Base-by-base conservation (phyloP, 2,797 vertebrate species). In the Cuniculus paca region DNA sequence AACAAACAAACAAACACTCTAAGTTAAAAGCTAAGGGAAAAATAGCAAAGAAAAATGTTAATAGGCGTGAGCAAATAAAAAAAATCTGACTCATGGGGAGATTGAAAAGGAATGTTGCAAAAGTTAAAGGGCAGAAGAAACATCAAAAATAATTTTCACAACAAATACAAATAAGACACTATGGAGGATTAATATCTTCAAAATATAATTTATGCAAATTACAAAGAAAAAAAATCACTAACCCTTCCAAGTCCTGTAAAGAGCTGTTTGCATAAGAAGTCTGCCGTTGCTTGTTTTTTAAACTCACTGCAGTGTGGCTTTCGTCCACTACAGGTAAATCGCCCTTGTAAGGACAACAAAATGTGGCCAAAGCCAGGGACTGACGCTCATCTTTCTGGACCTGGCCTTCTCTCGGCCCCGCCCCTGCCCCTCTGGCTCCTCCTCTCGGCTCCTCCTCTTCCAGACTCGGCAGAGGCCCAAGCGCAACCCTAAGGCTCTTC, bases 331-430 rank as follows among this genome's bases (percentile, higher is more conserved):
- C 70, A 0, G 6, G 9, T n/a, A 54, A 52, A 22, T 19, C 34
- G 13, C 12, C 22, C 52, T n/a, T 1, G 0, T 28, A 24, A 13
- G n/a, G 48, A 45, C 24, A 50, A 12, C 80, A n/a, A 11, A 68
- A 68, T 0, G 54, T 5, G 42, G 26, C 16, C 88, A 61, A 34
- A 63, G 45, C 36, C 14, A 16, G 17, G 0, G 45, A 14, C 16
- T 24, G 4, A 6, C 24, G n/a, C 56, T 65, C 36, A 1, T 28
- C 61, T 87, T 24, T 1, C 3, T 1, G 0, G 26, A 20, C 12
- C 68, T 24, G 65, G 24, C 24, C 2, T 9, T 9, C 14, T 2
- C 77, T 26, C 2, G 12, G 6, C 12, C 28, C 36, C 48, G 11
- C 2, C 48, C 26, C 34, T 8, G 20, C 39, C 31, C 3, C 70